Evolutionary conservation across 2,113 vertebrate genomes (phyloP), one percentile per base, ranked within the genome.

Genomic region (Lagenorhynchus albirostris): DNA sequence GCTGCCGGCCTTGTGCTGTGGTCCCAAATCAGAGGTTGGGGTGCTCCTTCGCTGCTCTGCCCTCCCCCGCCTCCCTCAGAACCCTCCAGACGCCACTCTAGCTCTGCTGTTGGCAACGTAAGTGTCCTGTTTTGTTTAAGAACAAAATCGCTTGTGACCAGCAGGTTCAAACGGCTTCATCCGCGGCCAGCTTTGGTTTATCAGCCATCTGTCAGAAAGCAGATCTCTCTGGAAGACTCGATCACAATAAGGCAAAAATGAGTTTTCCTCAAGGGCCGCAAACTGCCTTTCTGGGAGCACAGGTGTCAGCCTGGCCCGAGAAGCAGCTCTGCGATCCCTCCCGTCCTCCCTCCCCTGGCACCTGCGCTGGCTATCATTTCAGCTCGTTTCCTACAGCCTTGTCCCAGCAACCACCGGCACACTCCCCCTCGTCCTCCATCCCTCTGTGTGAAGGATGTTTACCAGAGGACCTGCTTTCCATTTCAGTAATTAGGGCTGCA

Each of bases 181-280:
- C n/a, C 20, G 55, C 55, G 74, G 82, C 29, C 79, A 77, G 73
- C 73, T 82, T 47, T 41, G 94, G 71, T 80, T 95, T 74, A 83
- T 68, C 88, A 81, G 53, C 85, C 82, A 84, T 87, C 81, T 12
- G 33, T 74, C 20, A 91, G 93, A 76, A 76, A 96, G 85, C 93
- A 91, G 81, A 89, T 96, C 82, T 91, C 38, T 96, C 53, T 84
- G 81, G 53, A 89, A 91, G 60, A 62, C 77, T 95, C 85, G 25
- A 36, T 88, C 77, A 97, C 93, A 97, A 82, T 93, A 89, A 91
- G 58, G 81, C 73, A 89, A 91, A 94, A 96, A 89, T 77, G 89
- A 96, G 92, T 67, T 97, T 60, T 93, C 91, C 79, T 95, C 77
- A 70, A 91, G 67, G 91, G 50, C 89, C 0, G 2, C 62, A 89